Conservation (phyloP, 2,113 vertebrate species). For the Mungos mungo region DNA sequence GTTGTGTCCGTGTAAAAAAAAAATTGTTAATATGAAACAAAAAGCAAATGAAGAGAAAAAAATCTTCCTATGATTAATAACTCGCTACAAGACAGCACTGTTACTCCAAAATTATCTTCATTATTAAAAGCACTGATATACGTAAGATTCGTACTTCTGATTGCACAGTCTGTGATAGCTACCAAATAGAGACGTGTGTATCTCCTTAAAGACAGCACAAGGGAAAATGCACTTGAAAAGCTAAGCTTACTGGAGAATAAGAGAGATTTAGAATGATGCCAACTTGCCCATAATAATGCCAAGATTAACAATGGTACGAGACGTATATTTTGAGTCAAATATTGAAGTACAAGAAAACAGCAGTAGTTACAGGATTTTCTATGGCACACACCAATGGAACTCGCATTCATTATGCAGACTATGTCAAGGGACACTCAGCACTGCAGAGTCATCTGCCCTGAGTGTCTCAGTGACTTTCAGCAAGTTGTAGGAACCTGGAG, state of each 20-base stretch:
- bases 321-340: conserved; percentile 53
- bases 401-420: conserved; percentile 58
- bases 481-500: conserved; percentile 85
- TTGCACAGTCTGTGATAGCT: conserved; percentile 70
- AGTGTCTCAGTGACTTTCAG: conserved; percentile 70
- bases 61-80: conserved; percentile 91
- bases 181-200: conserved; percentile 55
- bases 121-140: conserved; percentile 71
- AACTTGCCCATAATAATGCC: conserved; percentile 55
- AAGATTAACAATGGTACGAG: conserved; percentile 62
- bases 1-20: conserved; percentile 89
- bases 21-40: conserved; percentile 88
- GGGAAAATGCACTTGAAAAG: conserved; percentile 63
- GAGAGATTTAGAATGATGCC: conserved; percentile 49
- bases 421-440: conserved; percentile 63
- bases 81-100: conserved; percentile 87
- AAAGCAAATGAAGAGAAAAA: conserved; percentile 88
- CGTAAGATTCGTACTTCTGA: conserved; percentile 54
- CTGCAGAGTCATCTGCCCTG: conserved; percentile 66
- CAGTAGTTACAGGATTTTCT: conserved; percentile 61
- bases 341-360: conserved; percentile 57
- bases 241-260: conserved; percentile 68
- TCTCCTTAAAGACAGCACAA: conserved; percentile 62
- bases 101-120: conserved; percentile 85
- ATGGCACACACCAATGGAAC: conserved; percentile 68